phyloP scores from a whole-genome alignment of 2,888 invertebrate genomes.

The Ectemnius continuus region DNA sequence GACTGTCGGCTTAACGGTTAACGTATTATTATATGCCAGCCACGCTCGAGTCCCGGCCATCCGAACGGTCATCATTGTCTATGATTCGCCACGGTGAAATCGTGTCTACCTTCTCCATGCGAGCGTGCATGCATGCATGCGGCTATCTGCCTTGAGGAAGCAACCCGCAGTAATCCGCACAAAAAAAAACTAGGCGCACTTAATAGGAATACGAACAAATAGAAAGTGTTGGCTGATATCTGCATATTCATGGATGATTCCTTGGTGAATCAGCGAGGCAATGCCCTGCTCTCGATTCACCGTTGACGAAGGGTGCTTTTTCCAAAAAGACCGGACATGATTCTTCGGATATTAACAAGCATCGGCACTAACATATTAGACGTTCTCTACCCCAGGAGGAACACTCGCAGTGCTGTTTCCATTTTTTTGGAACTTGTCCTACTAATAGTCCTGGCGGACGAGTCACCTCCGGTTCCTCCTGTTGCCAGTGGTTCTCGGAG shows the following conservation, averaged over 20 bases:
- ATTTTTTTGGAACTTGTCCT: constrained; percentile 49
- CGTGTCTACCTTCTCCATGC: too few species aligned
- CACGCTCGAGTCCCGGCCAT: constrained; percentile 52
- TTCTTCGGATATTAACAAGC: constrained; percentile 61
- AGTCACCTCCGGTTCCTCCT: constrained; percentile 47
- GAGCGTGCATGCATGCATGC: too few species aligned
- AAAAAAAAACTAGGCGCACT: too few species aligned
- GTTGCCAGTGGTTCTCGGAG: not conserved
- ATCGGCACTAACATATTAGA: constrained; percentile 53
- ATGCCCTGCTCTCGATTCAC: constrained; percentile 39
- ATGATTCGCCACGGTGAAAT: constrained; percentile 30
- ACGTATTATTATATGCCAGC: constrained; percentile 61
- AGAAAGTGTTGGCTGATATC: too few species aligned
- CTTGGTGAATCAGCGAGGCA: constrained; percentile 58
- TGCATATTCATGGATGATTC: too few species aligned
- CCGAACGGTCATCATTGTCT: constrained; percentile 57
- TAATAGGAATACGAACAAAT: too few species aligned
- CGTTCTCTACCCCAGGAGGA: not conserved
- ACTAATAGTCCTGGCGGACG: constrained; percentile 27
- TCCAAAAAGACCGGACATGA: constrained; percentile 49
- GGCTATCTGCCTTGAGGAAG: too few species aligned
- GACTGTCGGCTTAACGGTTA: constrained; percentile 69
- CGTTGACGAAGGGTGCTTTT: constrained; percentile 48
- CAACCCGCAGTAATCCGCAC: too few species aligned
- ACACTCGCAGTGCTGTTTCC: constrained; percentile 27